Evolutionary conservation across 1,140 invertebrate genomes (phyloP).

Genomic region (Drosophila sechellia): DNA sequence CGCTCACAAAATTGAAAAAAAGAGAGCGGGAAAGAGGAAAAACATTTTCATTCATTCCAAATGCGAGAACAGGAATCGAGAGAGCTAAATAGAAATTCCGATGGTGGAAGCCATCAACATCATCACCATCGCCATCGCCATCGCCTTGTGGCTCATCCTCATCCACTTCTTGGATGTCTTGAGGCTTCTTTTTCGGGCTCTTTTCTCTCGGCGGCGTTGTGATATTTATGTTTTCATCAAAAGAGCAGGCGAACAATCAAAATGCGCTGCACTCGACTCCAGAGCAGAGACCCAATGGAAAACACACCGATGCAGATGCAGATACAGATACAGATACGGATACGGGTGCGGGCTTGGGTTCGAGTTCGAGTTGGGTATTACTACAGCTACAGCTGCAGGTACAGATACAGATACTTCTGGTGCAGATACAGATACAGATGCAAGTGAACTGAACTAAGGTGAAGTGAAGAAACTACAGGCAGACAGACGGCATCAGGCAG

Average conservation of each 20-base stretch:
- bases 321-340: conserved; percentile 15
- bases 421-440: conserved; percentile 50
- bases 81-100: conserved; percentile 27
- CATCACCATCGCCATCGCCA: background rate
- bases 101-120: conserved; percentile 34
- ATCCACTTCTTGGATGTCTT: conserved; percentile 60
- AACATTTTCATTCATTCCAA: conserved; percentile 74
- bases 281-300: conserved; percentile 30
- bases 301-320: conserved; percentile 40
- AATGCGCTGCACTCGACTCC: conserved; percentile 72
- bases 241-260: conserved; percentile 80
- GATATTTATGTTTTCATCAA: conserved; percentile 82
- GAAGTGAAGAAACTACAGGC: conserved; percentile 47
- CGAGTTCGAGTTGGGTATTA: conserved; percentile 34
- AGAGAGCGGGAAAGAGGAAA: conserved; percentile 23
- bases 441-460: conserved; percentile 51
- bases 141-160: conserved; percentile 15
- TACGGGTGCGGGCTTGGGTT: conserved; percentile 5
- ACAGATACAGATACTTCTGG: conserved; percentile 25
- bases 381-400: conserved; percentile 43
- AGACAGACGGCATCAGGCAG: conserved; percentile 67
- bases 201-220: conserved; percentile 49
- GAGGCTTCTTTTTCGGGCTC: conserved; percentile 54
- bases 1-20: conserved; percentile 8
- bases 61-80: conserved; percentile 54